Percentiles rank a stretch among this genome's conserved stretches.
These are phyloP conservation scores for Macrosteles quadrilineatus DNA, from an alignment of 1,140 invertebrate genomes.

Conservation along the genomic window DNA sequence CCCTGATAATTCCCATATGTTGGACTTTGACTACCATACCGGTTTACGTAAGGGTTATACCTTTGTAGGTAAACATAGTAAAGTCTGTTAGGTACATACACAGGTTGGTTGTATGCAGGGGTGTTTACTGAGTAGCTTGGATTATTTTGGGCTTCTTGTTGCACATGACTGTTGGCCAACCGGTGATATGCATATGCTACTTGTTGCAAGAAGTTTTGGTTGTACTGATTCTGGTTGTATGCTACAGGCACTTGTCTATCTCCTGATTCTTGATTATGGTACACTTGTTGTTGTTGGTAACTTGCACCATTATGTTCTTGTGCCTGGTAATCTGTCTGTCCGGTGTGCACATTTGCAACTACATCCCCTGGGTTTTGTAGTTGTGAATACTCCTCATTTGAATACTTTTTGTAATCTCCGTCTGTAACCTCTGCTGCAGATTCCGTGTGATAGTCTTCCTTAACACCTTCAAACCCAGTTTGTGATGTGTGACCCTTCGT, in stretches of 20 bases:
- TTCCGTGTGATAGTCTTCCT: no score
- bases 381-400: no score
- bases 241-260: not conserved
- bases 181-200: slow-evolving; percentile 33
- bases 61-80: slow-evolving; percentile 32
- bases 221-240: slow-evolving; percentile 2
- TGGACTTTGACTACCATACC: slow-evolving; percentile 14
- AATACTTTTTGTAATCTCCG: no score
- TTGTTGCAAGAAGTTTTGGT: slow-evolving; percentile 31
- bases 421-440: no score
- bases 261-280: not conserved
- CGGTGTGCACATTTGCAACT: no score
- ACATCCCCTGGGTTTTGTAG: no score
- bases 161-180: not conserved
- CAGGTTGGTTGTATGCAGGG: slow-evolving; percentile 2
- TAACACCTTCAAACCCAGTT: no score
- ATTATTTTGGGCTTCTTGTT: not conserved
- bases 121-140: not conserved
- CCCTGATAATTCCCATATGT: not conserved
- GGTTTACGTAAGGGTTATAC: slow-evolving; percentile 24
- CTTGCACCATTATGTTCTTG: no score
- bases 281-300: not conserved
- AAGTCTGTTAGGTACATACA: slow-evolving; percentile 21
- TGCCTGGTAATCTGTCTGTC: no score
- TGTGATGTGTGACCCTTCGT: no score